Evolutionary conservation across 2,797 vertebrate genomes (phyloP), one percentile per base, ranked within the genome.

Genomic region (Capromys pilorides): DNA sequence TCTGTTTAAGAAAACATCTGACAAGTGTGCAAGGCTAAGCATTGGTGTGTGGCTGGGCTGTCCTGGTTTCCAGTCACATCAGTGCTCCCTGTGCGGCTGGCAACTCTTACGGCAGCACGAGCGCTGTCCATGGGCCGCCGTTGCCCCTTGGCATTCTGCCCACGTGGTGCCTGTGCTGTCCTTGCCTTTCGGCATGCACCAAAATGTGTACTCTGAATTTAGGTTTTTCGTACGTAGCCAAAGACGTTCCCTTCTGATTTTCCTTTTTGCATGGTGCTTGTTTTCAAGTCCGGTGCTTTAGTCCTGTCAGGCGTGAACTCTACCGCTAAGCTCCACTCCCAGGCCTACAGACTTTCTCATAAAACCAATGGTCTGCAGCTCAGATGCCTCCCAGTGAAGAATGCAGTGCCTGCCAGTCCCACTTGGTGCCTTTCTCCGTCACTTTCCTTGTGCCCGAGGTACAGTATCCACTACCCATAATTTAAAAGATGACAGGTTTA

Each of bases 1-100:
- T 84, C 82, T 94, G 31, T 91, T 96, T 31, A 16, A 84, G 86
- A 90, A 77, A 86, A 78, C 84, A 21, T 78, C 71, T 85, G 51
- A 41, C 83, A 61, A 2, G 71, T 88, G 36, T 31, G 14, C 75
- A 88, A 75, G 16, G 77, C 64, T 83, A 19, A 57, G 39, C 45
- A 84, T 31, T 49, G 39, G 69, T 22, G 36, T 26, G 9, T 66
- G 73, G 78, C 85, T 82, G 82, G 82, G 85, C 79, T 79, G 81
- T 69, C 86, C 88, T 61, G 66, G 36, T 86, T 86, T 94, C 83
- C 90, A 78, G 51, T 66, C 49, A 88, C 82, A 88, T 69, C 41
- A 77, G 54, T n/a, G 45, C 33, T 79, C 51, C 0, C 3, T 81
- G 45, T 69, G 86, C 28, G 67, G n/a, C 71, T 87, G 54, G 39